These are phyloP conservation scores for Oreotragus oreotragus DNA, from an alignment of 2,113 vertebrate genomes.

Conservation along the genomic window DNA sequence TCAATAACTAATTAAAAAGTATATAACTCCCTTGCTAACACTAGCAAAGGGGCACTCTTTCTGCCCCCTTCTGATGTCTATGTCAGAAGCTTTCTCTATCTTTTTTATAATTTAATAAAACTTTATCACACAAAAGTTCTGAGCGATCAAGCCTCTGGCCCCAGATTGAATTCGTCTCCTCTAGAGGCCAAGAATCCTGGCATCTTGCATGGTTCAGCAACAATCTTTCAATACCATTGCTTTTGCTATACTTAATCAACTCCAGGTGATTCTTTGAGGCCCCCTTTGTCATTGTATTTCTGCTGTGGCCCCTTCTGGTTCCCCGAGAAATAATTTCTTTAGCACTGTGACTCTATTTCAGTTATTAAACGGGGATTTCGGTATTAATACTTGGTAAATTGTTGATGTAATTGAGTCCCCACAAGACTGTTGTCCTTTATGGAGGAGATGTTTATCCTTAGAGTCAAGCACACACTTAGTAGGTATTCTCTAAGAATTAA, in stretches of 20 bases:
- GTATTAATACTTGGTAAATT: background rate
- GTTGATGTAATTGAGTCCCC: background rate
- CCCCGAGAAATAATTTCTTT: background rate
- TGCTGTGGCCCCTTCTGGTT: background rate
- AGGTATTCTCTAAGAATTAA: background rate
- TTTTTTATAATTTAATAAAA: background rate
- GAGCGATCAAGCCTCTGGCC: background rate
- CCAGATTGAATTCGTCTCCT: background rate
- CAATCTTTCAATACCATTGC: background rate
- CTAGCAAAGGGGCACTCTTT: background rate
- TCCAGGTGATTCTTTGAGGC: background rate
- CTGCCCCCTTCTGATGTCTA: background rate
- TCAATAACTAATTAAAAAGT: too few species aligned
- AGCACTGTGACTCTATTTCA: background rate
- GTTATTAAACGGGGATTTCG: background rate
- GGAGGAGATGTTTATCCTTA: background rate
- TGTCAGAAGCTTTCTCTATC: background rate
- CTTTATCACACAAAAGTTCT: background rate
- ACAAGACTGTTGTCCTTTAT: background rate
- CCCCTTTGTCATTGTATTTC: background rate
- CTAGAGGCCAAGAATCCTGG: background rate
- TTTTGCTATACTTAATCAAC: background rate
- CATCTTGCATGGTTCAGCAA: background rate
- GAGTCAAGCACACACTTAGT: background rate
- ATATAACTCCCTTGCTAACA: background rate